Conservation (phyloP, 2,113 vertebrate species). For the Furnarius figulus region DNA sequence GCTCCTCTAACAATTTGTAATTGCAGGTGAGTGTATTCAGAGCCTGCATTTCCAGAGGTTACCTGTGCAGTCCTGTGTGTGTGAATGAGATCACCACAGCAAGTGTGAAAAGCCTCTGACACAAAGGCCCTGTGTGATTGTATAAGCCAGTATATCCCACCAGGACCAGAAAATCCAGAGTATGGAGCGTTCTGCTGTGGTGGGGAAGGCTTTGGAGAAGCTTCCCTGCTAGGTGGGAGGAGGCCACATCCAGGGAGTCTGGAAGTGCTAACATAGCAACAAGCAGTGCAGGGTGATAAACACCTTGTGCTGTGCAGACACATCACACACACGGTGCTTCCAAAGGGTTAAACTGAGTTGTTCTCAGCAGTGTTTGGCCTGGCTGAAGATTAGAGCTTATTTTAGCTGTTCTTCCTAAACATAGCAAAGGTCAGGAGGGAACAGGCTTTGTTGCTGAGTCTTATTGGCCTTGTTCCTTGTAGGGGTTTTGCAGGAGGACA, state of each 20-base stretch:
- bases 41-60: neutral
- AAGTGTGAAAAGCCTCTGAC: neutral
- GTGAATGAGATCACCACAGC: neutral
- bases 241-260: neutral
- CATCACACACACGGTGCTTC: neutral
- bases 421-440: slow-evolving; percentile 57
- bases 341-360: slow-evolving; percentile 47
- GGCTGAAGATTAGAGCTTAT: slow-evolving; percentile 61
- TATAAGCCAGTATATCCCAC: neutral
- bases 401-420: slow-evolving; percentile 68
- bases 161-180: neutral
- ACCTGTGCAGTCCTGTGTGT: rapidly evolving
- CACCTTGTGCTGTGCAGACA: neutral
- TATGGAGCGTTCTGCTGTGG: neutral
- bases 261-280: neutral
- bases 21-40: neutral
- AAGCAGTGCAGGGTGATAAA: neutral
- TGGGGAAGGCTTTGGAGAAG: neutral
- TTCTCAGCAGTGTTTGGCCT: slow-evolving; percentile 43
- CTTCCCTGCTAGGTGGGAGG: neutral
- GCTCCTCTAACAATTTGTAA: neutral
- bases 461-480: slow-evolving; percentile 33
- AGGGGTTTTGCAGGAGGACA: slow-evolving; percentile 8
- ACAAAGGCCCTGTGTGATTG: neutral
- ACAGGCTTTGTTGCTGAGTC: slow-evolving; percentile 37